Percentiles rank a stretch among this genome's conserved stretches.
Conservation (phyloP, 2,888 invertebrate species). For the Spilarctia lutea region DNA sequence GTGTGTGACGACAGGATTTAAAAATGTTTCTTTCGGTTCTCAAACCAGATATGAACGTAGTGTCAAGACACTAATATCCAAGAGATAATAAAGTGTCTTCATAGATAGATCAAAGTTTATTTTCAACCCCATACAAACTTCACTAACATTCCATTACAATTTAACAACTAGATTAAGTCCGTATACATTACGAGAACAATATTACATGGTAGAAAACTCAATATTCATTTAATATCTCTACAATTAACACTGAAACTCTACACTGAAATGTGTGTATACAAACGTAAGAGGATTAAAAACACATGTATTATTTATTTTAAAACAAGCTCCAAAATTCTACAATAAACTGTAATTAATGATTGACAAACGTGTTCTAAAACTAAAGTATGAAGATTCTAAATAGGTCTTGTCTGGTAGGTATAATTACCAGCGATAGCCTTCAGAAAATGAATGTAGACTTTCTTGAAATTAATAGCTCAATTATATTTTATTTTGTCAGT, state of each 20-base stretch:
- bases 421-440: not conserved
- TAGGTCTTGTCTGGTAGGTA: not conserved
- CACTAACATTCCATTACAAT: too few species aligned
- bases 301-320: not conserved
- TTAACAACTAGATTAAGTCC: too few species aligned
- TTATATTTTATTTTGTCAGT: not conserved
- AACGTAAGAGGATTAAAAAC: too few species aligned
- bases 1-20: too few species aligned
- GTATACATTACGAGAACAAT: not conserved
- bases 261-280: not conserved
- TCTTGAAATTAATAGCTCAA: not conserved
- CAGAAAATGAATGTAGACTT: not conserved
- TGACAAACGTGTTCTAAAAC: not conserved
- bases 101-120: too few species aligned
- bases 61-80: too few species aligned
- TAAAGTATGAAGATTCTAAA: not conserved
- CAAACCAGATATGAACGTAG: too few species aligned
- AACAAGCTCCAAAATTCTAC: not conserved
- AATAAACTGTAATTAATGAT: not conserved
- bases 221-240: not conserved
- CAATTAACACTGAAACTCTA: not conserved
- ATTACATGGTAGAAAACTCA: not conserved
- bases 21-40: too few species aligned
- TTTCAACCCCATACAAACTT: too few species aligned
- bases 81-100: too few species aligned